Evolutionary conservation across 2,113 vertebrate species (phyloP).

Genomic region (Pachypanchax playfairii): DNA sequence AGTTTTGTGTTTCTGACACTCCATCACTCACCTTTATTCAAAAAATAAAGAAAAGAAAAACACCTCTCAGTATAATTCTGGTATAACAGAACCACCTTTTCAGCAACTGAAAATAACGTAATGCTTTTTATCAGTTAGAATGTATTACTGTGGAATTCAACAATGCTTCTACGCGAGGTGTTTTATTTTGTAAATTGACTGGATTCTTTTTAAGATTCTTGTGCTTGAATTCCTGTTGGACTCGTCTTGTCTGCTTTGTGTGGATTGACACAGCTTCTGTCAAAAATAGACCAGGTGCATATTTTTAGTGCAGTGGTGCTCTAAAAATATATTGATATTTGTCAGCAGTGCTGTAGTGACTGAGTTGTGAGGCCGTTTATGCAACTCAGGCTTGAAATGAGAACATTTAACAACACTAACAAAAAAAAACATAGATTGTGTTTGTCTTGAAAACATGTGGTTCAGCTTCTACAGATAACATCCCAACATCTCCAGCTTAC

Average conservation of each 20-base stretch:
- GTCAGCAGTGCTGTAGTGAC: not conserved
- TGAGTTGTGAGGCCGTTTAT: not conserved
- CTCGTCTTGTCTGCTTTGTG: not conserved
- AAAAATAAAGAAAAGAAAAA: not conserved
- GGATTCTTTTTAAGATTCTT: not conserved
- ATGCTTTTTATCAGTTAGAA: not conserved
- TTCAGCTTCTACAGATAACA: too few relatives aligned
- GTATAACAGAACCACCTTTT: too few relatives aligned
- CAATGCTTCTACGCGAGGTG: not conserved
- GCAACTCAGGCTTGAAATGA: not conserved
- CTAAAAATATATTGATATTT: conserved; percentile 9
- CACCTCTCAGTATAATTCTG: not conserved
- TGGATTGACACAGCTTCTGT: conserved; percentile 1
- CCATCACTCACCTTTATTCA: not conserved
- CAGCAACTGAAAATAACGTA: not conserved
- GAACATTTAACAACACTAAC: not conserved
- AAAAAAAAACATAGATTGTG: not conserved
- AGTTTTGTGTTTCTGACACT: not conserved
- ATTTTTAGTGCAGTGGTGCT: conserved; percentile 9
- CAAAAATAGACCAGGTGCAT: conserved; percentile 13
- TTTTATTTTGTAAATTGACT: not conserved
- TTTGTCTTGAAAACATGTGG: not conserved
- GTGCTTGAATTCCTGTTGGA: not conserved
- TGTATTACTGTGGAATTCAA: not conserved
- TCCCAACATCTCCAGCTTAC: not conserved